Evolutionary conservation across 2,888 invertebrate genomes (phyloP), one percentile per base, ranked within the genome.

Genomic region (Tetragonula carbonaria): DNA sequence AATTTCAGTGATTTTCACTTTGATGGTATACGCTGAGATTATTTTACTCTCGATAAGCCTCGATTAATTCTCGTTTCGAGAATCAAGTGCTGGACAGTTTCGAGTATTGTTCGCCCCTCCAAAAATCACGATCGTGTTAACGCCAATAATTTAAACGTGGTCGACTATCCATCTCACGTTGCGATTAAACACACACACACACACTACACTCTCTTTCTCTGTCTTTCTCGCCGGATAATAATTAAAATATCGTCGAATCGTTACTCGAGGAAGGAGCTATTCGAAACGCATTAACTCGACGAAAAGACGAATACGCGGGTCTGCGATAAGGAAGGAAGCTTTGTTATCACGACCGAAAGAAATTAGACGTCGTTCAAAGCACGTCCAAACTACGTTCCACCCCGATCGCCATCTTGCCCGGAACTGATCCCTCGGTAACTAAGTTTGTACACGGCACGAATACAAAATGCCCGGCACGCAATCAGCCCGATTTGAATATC

Each of bases 401-500:
- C 55, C 51, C 63, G 65, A 84, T 77, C 74, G 74, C 76, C 79
- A 45, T 80, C 80, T 85, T 80, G 71, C 28, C 51, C 33, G 72
- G 74, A 80, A 85, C 72, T 81, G 81, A 86, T 86, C 76, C 78
- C 67, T 33, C 59, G 78, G 66, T 79, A 82, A 82, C 85, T 76
- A 85, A 82, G 75, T 86, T 85, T 74, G 71, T 59, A 71, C 75
- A 62, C 74, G 76, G 50, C 76, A 74, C 78, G 86, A 86, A 86
- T 86, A 82, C 82, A 85, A 71, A 85, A 82, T 79, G 74, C 71
- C 45, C 72, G 62, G 62, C 75, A 81, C 75, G 85, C 81, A 76
- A 81, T 55, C 65, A 74, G 75, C 72, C 14, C 73, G 81, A 84
- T 86, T 81, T 78, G 86, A 85, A 86, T 85, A 78, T 75, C 68